Evolutionary conservation across 2,888 invertebrate species (phyloP).

Genomic region (Heteropelma amictum): DNA sequence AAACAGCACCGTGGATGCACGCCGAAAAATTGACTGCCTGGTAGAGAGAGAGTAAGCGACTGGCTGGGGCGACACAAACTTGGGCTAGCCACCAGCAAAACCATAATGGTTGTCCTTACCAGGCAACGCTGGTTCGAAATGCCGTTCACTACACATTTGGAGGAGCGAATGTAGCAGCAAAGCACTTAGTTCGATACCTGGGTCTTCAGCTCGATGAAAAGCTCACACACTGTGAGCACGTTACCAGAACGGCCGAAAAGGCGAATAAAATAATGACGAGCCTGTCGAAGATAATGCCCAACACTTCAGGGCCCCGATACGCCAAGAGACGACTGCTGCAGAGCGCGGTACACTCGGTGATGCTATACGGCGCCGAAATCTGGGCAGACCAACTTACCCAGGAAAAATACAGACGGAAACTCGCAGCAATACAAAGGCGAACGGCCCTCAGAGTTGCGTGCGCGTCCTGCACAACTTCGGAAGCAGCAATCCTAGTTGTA

Average conservation of each 20-base stretch:
- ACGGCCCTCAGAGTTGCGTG: constrained; percentile 54
- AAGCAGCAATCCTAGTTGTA: constrained; percentile 49
- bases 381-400: constrained; percentile 47
- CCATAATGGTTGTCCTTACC: constrained; percentile 33
- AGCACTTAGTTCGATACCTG: constrained; percentile 22
- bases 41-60: not conserved
- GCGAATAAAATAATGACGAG: constrained; percentile 1
- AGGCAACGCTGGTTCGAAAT: constrained; percentile 41
- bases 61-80: constrained; percentile 28
- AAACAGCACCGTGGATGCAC: constrained; percentile 26
- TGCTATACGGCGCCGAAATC: constrained; percentile 49
- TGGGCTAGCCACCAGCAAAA: constrained; percentile 26
- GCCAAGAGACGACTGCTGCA: constrained; percentile 19
- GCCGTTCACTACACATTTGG: constrained; percentile 29
- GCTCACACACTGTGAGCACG: constrained; percentile 21
- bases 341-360: constrained; percentile 11
- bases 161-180: constrained; percentile 20
- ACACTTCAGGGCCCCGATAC: constrained; percentile 31
- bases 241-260: constrained; percentile 21
- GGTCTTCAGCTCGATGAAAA: constrained; percentile 36
- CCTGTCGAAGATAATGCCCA: constrained; percentile 38
- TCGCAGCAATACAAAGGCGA: constrained; percentile 55
- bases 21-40: constrained; percentile 3
- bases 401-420: constrained; percentile 47
- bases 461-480: constrained; percentile 57